Conservation (phyloP, 2,797 vertebrate species). For the Poliocrania exsul region DNA sequence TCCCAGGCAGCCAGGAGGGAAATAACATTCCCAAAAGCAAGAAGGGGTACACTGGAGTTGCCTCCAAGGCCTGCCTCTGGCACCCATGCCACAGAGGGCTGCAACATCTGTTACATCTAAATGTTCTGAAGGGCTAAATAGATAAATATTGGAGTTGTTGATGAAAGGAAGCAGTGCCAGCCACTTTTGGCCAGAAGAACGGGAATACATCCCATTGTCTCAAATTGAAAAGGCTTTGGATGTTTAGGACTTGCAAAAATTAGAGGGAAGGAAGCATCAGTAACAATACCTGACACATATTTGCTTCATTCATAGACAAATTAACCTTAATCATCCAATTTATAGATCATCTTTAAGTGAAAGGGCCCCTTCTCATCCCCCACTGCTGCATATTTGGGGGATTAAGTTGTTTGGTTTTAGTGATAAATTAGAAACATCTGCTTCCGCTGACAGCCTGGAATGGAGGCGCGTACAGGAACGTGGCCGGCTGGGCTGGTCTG, state of each 20-base stretch:
- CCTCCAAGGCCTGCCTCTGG: neutral
- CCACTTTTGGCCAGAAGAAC: neutral
- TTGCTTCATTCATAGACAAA: slow-evolving; percentile 17
- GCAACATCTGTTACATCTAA: neutral
- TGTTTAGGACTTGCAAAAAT: neutral
- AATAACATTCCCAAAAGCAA: neutral
- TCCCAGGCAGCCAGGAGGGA: neutral
- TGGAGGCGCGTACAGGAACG: neutral
- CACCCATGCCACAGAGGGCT: neutral
- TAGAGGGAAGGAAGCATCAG: neutral
- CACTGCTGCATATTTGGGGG: slow-evolving; percentile 50
- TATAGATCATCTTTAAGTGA: slow-evolving; percentile 38
- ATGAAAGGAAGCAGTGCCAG: slow-evolving; percentile 19
- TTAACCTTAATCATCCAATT: slow-evolving; percentile 48
- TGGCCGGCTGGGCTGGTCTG: accelerated
- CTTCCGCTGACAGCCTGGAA: neutral
- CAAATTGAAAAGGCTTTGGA: neutral
- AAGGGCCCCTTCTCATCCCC: neutral
- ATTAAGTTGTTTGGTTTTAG: slow-evolving; percentile 67
- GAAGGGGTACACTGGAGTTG: neutral
- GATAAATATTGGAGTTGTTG: neutral
- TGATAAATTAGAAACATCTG: slow-evolving; percentile 54
- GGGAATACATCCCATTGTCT: neutral
- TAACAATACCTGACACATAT: neutral
- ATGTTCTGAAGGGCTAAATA: neutral